phyloP scores from a whole-genome alignment of 2,888 invertebrate species.

The Mythimna vitellina region DNA sequence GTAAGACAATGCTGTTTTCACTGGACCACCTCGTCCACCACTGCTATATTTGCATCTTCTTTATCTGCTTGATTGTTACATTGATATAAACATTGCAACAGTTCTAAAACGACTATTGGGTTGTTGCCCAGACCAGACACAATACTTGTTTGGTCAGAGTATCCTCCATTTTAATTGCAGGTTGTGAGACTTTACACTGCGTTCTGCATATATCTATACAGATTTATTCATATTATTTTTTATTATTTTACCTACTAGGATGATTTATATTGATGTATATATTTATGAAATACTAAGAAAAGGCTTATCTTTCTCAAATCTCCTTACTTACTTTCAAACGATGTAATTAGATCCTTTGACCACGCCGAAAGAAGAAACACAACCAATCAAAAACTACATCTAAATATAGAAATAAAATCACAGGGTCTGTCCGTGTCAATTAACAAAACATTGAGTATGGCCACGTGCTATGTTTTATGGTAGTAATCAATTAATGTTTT shows the following conservation, averaged over 20 bases:
- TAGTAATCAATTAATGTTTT: constrained; percentile 69
- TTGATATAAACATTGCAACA: too few relatives aligned
- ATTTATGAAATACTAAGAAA: background rate
- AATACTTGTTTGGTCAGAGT: too few relatives aligned
- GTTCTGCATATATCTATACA: too few relatives aligned
- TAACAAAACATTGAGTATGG: constrained; percentile 66
- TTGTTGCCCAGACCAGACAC: too few relatives aligned
- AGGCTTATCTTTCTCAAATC: background rate
- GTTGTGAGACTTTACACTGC: too few relatives aligned
- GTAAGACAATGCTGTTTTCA: too few relatives aligned
- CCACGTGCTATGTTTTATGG: constrained; percentile 74
- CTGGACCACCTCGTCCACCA: too few relatives aligned
- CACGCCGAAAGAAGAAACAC: background rate
- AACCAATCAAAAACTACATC: constrained; percentile 16
- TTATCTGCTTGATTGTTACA: too few relatives aligned
- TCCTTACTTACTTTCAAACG: background rate
- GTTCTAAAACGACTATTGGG: too few relatives aligned
- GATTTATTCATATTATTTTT: background rate
- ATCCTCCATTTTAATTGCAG: too few relatives aligned
- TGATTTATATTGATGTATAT: too few relatives aligned
- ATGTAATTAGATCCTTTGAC: background rate
- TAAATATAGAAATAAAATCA: constrained; percentile 52
- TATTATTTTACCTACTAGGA: background rate
- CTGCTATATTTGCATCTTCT: too few relatives aligned
- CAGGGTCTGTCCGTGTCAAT: constrained; percentile 57